A percentile compares a stretch with the other conserved stretches of the same genome.
phyloP scores from a whole-genome alignment of 1,140 invertebrate species.

The Cydia amplana region DNA sequence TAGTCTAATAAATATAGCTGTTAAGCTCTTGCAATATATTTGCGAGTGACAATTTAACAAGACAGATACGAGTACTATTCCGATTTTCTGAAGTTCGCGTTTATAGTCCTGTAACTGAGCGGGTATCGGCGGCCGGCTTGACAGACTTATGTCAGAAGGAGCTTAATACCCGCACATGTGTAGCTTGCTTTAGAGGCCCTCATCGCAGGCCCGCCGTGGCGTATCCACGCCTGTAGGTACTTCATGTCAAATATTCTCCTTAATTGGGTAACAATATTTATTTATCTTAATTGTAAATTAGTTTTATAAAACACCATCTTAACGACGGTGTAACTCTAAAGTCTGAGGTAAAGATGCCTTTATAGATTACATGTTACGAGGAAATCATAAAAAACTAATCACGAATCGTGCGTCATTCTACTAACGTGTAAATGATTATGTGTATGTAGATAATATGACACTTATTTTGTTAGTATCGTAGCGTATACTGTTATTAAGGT shows the following conservation, averaged over 20 bases:
- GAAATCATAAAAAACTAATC: constrained; percentile 68
- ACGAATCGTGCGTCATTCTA: constrained; percentile 73
- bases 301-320: constrained; percentile 72
- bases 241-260: constrained; percentile 42
- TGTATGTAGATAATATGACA: constrained; percentile 76
- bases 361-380: constrained; percentile 75
- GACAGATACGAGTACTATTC: background rate
- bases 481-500: constrained; percentile 64
- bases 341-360: constrained; percentile 80
- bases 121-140: background rate
- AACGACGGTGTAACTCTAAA: constrained; percentile 77
- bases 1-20: too few relatives aligned
- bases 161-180: background rate
- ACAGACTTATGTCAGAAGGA: background rate
- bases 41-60: too few relatives aligned
- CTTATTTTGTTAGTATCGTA: constrained; percentile 77
- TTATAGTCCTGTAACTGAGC: background rate
- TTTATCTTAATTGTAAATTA: constrained; percentile 77
- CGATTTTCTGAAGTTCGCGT: background rate
- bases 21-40: too few relatives aligned
- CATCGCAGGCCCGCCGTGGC: constrained; percentile 21
- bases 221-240: constrained; percentile 20
- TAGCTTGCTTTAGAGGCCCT: constrained; percentile 40
- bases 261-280: constrained; percentile 67
- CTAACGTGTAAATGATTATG: constrained; percentile 70